phyloP scores from a whole-genome alignment of 53 echinoderm and acorn worm species.

The Actinopyga echinites region DNA sequence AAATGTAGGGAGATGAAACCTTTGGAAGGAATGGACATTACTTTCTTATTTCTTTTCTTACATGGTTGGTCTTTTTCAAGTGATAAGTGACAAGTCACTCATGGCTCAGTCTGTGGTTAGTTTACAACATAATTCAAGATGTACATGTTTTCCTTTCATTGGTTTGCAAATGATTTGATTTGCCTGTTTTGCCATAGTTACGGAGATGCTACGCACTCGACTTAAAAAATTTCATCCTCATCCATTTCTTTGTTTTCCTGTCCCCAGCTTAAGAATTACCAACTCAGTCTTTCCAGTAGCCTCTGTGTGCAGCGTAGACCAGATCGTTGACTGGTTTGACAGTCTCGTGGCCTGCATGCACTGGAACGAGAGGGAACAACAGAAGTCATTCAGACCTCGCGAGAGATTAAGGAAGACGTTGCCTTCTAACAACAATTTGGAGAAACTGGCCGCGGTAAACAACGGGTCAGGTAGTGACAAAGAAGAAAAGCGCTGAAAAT shows the following conservation, averaged over 20 bases:
- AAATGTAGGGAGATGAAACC: too few species aligned
- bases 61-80: too few species aligned
- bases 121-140: too few species aligned
- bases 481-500: too few species aligned
- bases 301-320: conserved; percentile 86
- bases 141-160: too few species aligned
- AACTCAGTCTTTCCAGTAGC: conserved; percentile 95
- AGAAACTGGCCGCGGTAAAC: not conserved
- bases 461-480: not conserved
- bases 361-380: conserved; percentile 86
- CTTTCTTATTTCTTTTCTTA: too few species aligned
- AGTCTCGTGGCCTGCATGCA: conserved; percentile 85
- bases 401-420: conserved; percentile 31
- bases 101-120: too few species aligned
- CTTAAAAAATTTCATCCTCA: not conserved
- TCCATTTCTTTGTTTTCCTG: not conserved
- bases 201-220: too few species aligned
- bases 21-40: too few species aligned
- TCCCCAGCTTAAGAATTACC: conserved; percentile 78
- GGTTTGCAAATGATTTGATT: too few species aligned
- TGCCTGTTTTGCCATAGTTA: too few species aligned
- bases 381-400: conserved; percentile 65
- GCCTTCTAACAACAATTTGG: conserved; percentile 36
- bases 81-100: too few species aligned
- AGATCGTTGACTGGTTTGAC: conserved; percentile 98